Base-by-base conservation (phyloP, 2,888 invertebrate genomes). In the Julus scanicus region DNA sequence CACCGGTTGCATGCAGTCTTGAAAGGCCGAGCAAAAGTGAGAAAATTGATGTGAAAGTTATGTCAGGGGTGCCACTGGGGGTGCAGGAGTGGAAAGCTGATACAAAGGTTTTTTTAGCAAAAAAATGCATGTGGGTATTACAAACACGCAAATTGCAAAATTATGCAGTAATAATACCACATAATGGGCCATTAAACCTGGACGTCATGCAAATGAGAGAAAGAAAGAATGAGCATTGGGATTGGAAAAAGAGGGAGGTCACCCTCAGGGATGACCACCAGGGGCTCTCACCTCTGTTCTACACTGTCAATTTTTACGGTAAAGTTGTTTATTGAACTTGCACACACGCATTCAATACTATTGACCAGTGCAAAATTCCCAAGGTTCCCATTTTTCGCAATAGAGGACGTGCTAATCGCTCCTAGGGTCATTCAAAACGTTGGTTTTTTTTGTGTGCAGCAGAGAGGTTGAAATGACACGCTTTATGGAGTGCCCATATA, bases 121-220 rank as follows among this genome's bases (percentile, higher is more conserved):
- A 71, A 71, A 71, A 71, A 71, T 71, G 71, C 71, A 71, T 71
- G 71, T 71, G 71, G 71, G 71, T 20, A 71, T 71, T 71, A 20
- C 71, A 71, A 71, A 71, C 71, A 71, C 71, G 71, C 29, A 71
- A 71, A 71, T 71, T 71, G 71, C 71, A 71, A 71, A 71, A 71
- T 71, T 71, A 71, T 71, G 71, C 71, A 71, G 71, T 71, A 71
- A 71, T 71, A 71, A 71, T 71, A 71, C 71, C 71, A 71, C 71
- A 71, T 71, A 71, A 71, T 71, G 71, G 71, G 71, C 71, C 71
- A 71, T 71, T 71, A 71, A 71, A 71, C 71, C 71, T 71, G 71
- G 71, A 71, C 29, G 71, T 71, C 71, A 71, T 71, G 71, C 29
- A 71, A 71, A 71, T 71, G 71, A 71, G 71, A 71, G 71, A 29